phyloP scores from a whole-genome alignment of 2,888 invertebrate genomes.

The Ochropleura leucogaster region DNA sequence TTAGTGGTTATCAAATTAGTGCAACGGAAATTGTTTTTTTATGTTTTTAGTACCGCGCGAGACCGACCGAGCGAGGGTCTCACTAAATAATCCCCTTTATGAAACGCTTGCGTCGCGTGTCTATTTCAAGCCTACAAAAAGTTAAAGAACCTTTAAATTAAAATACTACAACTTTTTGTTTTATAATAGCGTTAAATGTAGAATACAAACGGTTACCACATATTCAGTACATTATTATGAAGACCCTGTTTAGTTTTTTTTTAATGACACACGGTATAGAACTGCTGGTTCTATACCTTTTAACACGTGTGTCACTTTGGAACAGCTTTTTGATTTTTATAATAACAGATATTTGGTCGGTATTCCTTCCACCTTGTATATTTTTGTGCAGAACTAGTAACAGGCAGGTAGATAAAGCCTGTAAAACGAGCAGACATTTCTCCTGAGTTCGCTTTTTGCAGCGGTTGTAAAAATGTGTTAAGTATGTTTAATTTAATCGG shows the following conservation, averaged over 20 bases:
- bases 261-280: too few species aligned
- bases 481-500: slow-evolving; percentile 52
- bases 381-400: slow-evolving; percentile 6
- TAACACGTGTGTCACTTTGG: too few species aligned
- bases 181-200: not conserved
- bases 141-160: not conserved
- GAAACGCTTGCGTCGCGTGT: slow-evolving; percentile 12
- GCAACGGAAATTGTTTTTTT: slow-evolving; percentile 61
- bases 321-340: too few species aligned
- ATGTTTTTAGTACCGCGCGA: slow-evolving; percentile 37
- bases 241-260: too few species aligned
- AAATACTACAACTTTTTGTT: not conserved
- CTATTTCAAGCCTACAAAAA: slow-evolving; percentile 14
- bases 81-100: slow-evolving; percentile 17
- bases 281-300: too few species aligned
- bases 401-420: slow-evolving; percentile 18
- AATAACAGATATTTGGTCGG: too few species aligned
- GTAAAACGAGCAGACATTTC: slow-evolving; percentile 10
- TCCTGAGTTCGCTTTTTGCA: slow-evolving; percentile 30
- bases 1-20: slow-evolving; percentile 68
- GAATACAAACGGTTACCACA: too few species aligned
- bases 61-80: not conserved
- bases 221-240: too few species aligned
- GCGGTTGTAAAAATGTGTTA: slow-evolving; percentile 57
- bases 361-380: too few species aligned